phyloP scores from a whole-genome alignment of 2,888 invertebrate genomes.

The Ochropacha duplaris region DNA sequence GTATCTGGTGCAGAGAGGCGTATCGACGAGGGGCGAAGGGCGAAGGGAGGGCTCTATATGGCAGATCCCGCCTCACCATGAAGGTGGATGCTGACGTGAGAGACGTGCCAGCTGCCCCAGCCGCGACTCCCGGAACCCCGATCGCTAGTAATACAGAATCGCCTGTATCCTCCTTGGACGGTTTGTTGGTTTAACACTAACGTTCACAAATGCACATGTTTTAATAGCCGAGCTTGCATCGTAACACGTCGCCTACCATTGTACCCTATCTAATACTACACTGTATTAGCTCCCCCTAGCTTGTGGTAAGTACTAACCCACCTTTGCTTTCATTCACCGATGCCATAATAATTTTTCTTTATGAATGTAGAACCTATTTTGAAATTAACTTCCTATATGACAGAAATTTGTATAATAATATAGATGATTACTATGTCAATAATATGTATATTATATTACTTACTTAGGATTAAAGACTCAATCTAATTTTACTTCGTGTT shows the following conservation, averaged over 20 bases:
- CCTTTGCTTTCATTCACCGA: background rate
- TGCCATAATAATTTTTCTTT: background rate
- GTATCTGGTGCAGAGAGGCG: conserved; percentile 62
- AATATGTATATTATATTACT: no score
- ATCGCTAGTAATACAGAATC: conserved; percentile 74
- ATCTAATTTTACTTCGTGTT: no score
- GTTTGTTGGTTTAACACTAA: conserved; percentile 68
- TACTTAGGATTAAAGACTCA: no score
- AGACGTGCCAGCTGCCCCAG: conserved; percentile 57
- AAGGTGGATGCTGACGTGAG: conserved; percentile 65
- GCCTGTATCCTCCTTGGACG: conserved; percentile 74
- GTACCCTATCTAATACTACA: conserved; percentile 21
- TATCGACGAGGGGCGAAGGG: background rate
- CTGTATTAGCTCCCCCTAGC: conserved; percentile 34
- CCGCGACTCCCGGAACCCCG: conserved; percentile 50
- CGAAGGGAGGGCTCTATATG: conserved; percentile 53
- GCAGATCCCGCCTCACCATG: conserved; percentile 52
- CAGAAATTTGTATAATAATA: background rate
- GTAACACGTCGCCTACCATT: conserved; percentile 25
- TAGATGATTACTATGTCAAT: no score
- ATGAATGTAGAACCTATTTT: background rate
- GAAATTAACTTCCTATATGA: background rate
- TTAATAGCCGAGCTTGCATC: conserved; percentile 33
- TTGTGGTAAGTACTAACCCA: conserved; percentile 18
- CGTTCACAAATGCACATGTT: conserved; percentile 39